A percentile compares a stretch with the other conserved stretches of the same genome.
Conservation (phyloP, 1,140 invertebrate species). For the Wiebesia pumilae region DNA sequence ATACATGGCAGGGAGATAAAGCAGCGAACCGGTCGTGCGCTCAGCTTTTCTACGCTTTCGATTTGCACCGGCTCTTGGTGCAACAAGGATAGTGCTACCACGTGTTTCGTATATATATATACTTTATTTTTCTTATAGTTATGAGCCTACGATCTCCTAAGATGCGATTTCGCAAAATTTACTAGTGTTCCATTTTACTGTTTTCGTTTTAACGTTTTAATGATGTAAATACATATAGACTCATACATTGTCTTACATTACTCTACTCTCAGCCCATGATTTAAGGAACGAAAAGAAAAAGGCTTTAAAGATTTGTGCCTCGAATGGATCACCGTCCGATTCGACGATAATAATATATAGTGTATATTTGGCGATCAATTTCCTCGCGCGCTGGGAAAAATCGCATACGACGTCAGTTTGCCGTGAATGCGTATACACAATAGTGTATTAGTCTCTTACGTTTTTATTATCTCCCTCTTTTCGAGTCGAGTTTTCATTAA, state of each 20-base stretch:
- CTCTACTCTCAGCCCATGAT: slow-evolving; percentile 30
- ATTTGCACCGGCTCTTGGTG: not conserved
- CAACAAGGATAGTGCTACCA: not conserved
- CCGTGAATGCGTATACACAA: not conserved
- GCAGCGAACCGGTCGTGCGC: slow-evolving; percentile 12
- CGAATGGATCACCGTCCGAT: not conserved
- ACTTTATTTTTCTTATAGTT: not conserved
- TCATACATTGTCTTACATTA: not conserved
- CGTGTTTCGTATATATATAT: not conserved
- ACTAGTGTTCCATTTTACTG: not conserved
- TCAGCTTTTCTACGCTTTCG: not conserved
- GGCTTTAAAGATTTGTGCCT: not conserved
- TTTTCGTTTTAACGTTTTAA: not conserved
- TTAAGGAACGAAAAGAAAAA: not conserved
- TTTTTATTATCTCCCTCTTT: not conserved
- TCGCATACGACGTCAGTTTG: slow-evolving; percentile 28
- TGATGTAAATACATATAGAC: not conserved
- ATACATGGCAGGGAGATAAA: slow-evolving; percentile 8
- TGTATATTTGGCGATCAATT: slow-evolving; percentile 11
- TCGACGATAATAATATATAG: not conserved
- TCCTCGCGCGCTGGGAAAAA: slow-evolving; percentile 32
- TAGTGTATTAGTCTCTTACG: not conserved
- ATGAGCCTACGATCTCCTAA: not conserved
- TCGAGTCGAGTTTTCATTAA: slow-evolving; percentile 14
- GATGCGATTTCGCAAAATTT: not conserved